Percentiles rank a stretch among this genome's conserved stretches.
Evolutionary conservation across 2,113 vertebrate genomes (phyloP).

Genomic region (Etheostoma spectabile): DNA sequence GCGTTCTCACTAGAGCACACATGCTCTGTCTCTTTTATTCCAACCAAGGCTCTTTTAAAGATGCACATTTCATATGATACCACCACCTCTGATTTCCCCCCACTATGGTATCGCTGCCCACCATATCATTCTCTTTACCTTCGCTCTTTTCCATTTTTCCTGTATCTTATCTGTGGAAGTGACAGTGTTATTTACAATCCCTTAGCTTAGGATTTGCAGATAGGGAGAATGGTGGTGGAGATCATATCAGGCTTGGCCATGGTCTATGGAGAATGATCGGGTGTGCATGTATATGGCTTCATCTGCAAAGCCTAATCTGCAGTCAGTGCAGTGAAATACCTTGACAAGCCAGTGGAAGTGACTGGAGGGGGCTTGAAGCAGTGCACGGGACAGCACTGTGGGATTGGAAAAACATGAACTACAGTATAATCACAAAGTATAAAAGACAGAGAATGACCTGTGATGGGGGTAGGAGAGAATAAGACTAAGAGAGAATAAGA

Average conservation of each 20-base stretch:
- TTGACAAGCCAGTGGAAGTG: conserved; percentile 29
- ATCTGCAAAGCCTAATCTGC: conserved; percentile 65
- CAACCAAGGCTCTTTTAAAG: conserved; percentile 57
- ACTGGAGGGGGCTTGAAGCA: conserved; percentile 29
- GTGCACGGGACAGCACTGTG: conserved; percentile 6
- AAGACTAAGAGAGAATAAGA: conserved; percentile 37
- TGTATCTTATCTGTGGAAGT: conserved; percentile 73
- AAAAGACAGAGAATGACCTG: conserved; percentile 42
- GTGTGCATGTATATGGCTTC: conserved; percentile 62
- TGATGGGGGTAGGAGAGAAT: conserved; percentile 44
- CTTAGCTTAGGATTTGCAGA: conserved; percentile 66
- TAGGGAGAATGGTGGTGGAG: conserved; percentile 59
- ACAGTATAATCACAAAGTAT: conserved; percentile 8
- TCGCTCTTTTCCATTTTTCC: conserved; percentile 66
- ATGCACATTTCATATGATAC: conserved; percentile 66
- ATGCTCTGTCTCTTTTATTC: conserved; percentile 28
- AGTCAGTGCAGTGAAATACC: conserved; percentile 47
- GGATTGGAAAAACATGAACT: conserved; percentile 16
- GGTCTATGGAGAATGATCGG: conserved; percentile 58
- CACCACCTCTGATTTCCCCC: conserved; percentile 54
- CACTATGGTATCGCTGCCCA: conserved; percentile 53
- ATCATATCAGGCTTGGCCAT: conserved; percentile 65
- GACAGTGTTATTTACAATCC: conserved; percentile 80
- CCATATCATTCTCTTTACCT: conserved; percentile 68
- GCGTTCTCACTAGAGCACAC: conserved; percentile 8